Percentiles rank a stretch among this genome's conserved stretches.
phyloP scores from a whole-genome alignment of 1,140 invertebrate genomes.

The Hydropsyche tenuis region DNA sequence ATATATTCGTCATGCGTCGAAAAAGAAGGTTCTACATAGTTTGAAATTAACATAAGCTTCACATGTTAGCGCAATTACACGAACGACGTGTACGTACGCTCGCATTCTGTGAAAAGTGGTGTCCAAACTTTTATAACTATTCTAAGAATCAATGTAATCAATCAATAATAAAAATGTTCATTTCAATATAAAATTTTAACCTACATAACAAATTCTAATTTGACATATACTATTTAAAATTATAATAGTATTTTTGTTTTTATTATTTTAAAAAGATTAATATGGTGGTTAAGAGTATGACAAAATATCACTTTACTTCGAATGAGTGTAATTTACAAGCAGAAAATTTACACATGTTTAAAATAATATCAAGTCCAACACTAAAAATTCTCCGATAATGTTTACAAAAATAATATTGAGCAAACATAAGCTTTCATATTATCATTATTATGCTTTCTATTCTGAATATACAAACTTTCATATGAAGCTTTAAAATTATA shows the following conservation, averaged over 20 bases:
- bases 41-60: conserved; percentile 10
- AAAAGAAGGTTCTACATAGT: conserved; percentile 1
- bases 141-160: conserved; percentile 19
- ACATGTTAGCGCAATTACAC: background rate
- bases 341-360: background rate
- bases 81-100: background rate
- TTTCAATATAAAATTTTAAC: conserved; percentile 41
- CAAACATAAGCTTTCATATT: background rate
- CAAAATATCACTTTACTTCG: conserved; percentile 29
- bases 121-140: background rate
- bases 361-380: too few relatives aligned
- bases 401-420: background rate
- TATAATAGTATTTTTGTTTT: conserved; percentile 11
- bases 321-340: background rate
- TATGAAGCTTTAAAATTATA: background rate
- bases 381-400: too few relatives aligned
- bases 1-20: conserved; percentile 17
- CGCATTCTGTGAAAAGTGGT: background rate
- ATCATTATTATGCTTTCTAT: background rate
- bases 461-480: background rate
- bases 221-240: conserved; percentile 2
- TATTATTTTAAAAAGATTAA: conserved; percentile 17
- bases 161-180: conserved; percentile 30
- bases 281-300: background rate
- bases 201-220: conserved; percentile 39